Conservation (phyloP, 2,888 invertebrate species). For the Rhodophaea formosa region DNA sequence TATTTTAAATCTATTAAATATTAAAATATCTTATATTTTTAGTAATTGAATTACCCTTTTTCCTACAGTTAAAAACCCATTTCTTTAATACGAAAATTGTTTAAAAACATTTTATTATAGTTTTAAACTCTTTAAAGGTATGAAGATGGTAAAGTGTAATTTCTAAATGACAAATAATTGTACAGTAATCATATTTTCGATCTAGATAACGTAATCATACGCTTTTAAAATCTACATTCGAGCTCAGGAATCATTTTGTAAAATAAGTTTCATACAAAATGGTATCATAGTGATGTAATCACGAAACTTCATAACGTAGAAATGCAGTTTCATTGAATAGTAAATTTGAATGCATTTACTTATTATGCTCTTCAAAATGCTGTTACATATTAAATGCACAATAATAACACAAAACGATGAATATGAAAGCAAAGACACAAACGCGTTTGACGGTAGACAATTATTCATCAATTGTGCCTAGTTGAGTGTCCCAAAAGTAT, state of each 20-base stretch:
- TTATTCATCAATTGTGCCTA: no score
- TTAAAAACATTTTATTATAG: slow-evolving; percentile 30
- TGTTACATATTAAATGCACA: no score
- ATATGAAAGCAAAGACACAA: no score
- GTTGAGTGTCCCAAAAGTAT: no score
- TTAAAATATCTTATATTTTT: no score
- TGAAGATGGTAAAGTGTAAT: slow-evolving; percentile 66
- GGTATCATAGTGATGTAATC: neutral
- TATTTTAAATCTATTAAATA: no score
- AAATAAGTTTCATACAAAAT: neutral
- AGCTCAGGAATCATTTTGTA: slow-evolving; percentile 22
- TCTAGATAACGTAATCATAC: slow-evolving; percentile 33
- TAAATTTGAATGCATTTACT: no score
- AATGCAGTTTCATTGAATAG: neutral
- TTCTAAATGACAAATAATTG: slow-evolving; percentile 74
- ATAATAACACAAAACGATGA: no score
- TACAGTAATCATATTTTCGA: slow-evolving; percentile 50
- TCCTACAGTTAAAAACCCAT: slow-evolving; percentile 21
- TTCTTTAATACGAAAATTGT: slow-evolving; percentile 27
- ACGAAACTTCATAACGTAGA: neutral
- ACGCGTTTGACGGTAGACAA: no score
- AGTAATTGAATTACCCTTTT: neutral
- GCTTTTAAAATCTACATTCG: slow-evolving; percentile 33
- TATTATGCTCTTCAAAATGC: no score
- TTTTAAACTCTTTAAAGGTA: slow-evolving; percentile 17